phyloP scores from a whole-genome alignment of 1,140 invertebrate species.

The Daktulosphaira vitifoliae region DNA sequence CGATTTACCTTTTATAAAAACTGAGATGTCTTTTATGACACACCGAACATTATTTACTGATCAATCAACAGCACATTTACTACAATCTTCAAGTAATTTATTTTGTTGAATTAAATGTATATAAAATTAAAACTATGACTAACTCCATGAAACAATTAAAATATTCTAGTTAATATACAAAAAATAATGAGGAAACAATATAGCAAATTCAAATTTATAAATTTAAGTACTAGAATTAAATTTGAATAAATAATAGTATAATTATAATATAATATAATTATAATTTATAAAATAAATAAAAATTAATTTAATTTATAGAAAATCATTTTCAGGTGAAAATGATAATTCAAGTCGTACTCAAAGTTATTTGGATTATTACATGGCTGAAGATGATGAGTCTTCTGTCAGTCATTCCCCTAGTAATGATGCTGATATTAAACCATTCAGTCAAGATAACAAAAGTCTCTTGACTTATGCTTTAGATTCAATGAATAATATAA shows the following conservation, averaged over 20 bases:
- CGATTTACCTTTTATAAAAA: conserved; percentile 9
- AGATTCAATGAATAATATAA: conserved; percentile 21
- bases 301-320: neutral
- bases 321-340: conserved; percentile 27
- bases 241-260: too few species aligned
- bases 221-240: too few species aligned
- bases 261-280: too few species aligned
- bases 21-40: neutral
- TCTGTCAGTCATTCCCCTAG: conserved; percentile 9
- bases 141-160: too few species aligned
- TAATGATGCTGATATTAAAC: conserved; percentile 19
- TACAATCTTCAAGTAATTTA: conserved; percentile 17
- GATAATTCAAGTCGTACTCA: conserved; percentile 6
- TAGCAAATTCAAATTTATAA: too few species aligned
- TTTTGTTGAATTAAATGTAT: too few species aligned
- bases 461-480: neutral
- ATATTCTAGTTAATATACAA: too few species aligned
- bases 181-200: too few species aligned
- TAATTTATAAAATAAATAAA: too few species aligned
- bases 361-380: conserved; percentile 30
- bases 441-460: conserved; percentile 31
- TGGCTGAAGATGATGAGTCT: conserved; percentile 12
- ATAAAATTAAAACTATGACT: too few species aligned
- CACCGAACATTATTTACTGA: neutral
- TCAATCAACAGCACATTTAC: neutral